phyloP scores from a whole-genome alignment of 2,888 invertebrate genomes.

The Thecophora atra region DNA sequence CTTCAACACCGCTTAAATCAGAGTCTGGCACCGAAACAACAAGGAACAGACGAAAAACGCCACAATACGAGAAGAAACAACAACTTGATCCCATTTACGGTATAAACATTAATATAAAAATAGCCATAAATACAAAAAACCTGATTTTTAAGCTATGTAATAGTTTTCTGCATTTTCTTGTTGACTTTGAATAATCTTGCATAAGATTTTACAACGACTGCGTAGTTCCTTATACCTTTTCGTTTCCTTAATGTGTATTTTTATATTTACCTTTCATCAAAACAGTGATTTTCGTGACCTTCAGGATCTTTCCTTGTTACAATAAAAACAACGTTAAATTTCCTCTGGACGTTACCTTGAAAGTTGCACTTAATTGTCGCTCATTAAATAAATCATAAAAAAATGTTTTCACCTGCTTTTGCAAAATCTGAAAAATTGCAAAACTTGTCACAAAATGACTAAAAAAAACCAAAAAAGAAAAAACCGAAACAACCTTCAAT shows the following conservation, averaged over 20 bases:
- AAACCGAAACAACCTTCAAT: too few species aligned
- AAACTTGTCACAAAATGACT: constrained; percentile 5
- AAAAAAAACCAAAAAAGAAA: too few species aligned
- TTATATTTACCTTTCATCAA: neutral
- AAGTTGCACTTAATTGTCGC: neutral
- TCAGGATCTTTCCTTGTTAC: neutral
- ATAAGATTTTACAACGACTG: too few species aligned
- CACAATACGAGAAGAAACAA: neutral
- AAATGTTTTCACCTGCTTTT: constrained; percentile 5
- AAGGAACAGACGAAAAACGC: constrained; percentile 40
- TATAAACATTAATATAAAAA: neutral
- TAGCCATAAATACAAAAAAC: neutral
- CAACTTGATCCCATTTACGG: neutral
- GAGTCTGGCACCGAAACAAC: constrained; percentile 51
- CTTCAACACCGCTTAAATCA: constrained; percentile 59
- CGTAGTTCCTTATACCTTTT: too few species aligned
- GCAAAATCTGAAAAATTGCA: neutral
- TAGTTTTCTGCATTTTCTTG: too few species aligned
- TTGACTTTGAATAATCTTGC: too few species aligned
- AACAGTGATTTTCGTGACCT: neutral
- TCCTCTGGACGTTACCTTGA: neutral
- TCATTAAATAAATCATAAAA: constrained; percentile 5
- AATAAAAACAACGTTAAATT: neutral
- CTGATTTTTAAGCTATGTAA: too few species aligned
- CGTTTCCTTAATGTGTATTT: neutral